Conservation (phyloP, 1,140 invertebrate species). For the Euwallacea similis region DNA sequence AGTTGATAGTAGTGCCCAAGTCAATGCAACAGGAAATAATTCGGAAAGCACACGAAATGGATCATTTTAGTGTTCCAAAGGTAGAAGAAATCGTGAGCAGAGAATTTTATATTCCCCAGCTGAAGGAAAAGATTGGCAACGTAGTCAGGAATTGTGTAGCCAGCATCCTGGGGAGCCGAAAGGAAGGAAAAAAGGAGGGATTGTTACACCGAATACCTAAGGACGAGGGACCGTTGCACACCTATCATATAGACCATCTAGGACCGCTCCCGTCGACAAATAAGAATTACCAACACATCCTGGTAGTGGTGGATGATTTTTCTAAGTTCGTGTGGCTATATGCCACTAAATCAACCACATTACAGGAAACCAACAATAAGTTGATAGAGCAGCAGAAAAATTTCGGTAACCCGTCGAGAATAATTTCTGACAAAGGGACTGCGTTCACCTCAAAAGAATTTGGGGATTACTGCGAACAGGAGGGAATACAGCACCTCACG, state of each 20-base stretch:
- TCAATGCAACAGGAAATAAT: no score
- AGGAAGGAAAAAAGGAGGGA: slow-evolving; percentile 53
- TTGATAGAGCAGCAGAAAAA: slow-evolving; percentile 18
- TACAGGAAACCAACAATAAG: slow-evolving; percentile 42
- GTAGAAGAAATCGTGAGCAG: no score
- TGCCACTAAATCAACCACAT: slow-evolving; percentile 46
- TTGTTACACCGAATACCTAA: slow-evolving; percentile 39
- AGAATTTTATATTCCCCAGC: no score
- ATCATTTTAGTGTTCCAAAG: no score
- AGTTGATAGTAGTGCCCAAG: no score
- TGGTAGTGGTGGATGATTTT: slow-evolving; percentile 47
- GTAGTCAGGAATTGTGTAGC: no score
- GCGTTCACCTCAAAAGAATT: slow-evolving; percentile 51
- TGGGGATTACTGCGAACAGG: slow-evolving; percentile 42
- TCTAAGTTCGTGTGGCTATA: slow-evolving; percentile 51
- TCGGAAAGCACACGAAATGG: no score
- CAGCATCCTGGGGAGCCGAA: slow-evolving; percentile 47
- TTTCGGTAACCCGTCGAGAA: slow-evolving; percentile 50
- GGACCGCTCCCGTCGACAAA: slow-evolving; percentile 47
- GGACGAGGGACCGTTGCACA: slow-evolving; percentile 41
- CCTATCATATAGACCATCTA: slow-evolving; percentile 50
- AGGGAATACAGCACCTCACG: slow-evolving; percentile 40
- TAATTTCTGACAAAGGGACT: slow-evolving; percentile 49
- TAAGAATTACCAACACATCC: slow-evolving; percentile 44
- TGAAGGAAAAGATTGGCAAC: no score